A percentile compares a stretch with the other conserved stretches of the same genome.
Evolutionary conservation across 1,140 invertebrate genomes (phyloP).

Genomic region (Apis laboriosa): DNA sequence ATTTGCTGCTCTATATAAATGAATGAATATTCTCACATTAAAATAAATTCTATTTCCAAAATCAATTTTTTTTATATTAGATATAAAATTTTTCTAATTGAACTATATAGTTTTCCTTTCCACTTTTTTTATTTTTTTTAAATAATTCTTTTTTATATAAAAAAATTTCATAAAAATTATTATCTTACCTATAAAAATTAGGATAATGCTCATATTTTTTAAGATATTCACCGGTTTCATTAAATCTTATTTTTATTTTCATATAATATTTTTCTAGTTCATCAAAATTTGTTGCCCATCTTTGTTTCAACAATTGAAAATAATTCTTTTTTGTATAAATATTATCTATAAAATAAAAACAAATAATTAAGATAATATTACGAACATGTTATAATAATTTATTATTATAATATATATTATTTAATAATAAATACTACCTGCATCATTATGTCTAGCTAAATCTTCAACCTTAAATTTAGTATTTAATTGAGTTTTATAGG

Average conservation of each 20-base stretch:
- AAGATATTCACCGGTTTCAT: conserved; percentile 90
- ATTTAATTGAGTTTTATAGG: conserved; percentile 93
- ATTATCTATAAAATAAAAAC: conserved; percentile 81
- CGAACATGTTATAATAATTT: neutral
- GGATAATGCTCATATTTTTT: conserved; percentile 96
- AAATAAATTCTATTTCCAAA: conserved; percentile 73
- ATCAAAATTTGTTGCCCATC: conserved; percentile 97
- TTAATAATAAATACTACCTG: conserved; percentile 80
- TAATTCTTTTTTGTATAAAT: conserved; percentile 92
- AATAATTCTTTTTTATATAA: neutral
- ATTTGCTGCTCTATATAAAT: conserved; percentile 86
- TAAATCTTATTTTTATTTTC: conserved; percentile 95
- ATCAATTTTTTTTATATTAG: conserved; percentile 23
- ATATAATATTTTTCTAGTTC: conserved; percentile 94
- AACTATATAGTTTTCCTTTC: conserved; percentile 34
- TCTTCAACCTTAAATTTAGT: conserved; percentile 94
- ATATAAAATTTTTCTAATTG: neutral
- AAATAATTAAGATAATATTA: neutral
- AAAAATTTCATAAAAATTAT: neutral
- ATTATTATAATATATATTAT: neutral
- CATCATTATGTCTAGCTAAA: conserved; percentile 89
- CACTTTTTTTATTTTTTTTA: conserved; percentile 34
- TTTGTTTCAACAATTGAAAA: conserved; percentile 93
- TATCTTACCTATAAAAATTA: conserved; percentile 87
- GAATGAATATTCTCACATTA: conserved; percentile 68